These are phyloP conservation scores for Reticulitermes speratus DNA, from an alignment of 1,140 invertebrate genomes.

Conservation along the genomic window DNA sequence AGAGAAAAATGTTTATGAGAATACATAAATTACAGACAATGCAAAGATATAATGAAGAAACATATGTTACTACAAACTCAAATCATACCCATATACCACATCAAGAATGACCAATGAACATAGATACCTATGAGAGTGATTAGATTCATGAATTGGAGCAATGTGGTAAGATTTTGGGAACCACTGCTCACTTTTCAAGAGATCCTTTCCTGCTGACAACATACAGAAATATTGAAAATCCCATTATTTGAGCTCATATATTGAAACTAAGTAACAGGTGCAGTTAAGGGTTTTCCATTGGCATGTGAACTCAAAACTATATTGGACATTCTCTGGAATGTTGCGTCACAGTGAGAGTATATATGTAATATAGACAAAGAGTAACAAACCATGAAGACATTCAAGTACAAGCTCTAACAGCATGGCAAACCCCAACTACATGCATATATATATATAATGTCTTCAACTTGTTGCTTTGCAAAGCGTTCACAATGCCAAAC, in stretches of 20 bases:
- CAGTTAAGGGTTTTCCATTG: no score
- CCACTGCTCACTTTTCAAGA: background rate
- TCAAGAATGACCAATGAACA: background rate
- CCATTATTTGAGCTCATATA: background rate
- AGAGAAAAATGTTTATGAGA: background rate
- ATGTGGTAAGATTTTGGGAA: background rate
- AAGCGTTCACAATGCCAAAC: no score
- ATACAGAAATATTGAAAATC: background rate
- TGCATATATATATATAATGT: no score
- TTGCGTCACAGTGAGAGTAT: no score
- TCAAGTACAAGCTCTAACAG: no score
- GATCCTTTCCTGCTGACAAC: background rate
- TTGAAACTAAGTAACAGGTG: background rate
- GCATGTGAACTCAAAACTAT: no score
- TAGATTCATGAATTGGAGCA: background rate
- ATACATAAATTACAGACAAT: background rate
- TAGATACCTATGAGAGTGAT: background rate
- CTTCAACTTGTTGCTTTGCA: no score
- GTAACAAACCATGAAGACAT: no score
- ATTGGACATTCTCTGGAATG: no score
- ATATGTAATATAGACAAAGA: no score
- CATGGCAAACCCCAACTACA: no score
- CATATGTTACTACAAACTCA: background rate
- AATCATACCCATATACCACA: background rate
- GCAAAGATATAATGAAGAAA: background rate